Evolutionary conservation across 2,797 vertebrate genomes (phyloP), one percentile per base, ranked within the genome.

Genomic region (Crenuchus spilurus): DNA sequence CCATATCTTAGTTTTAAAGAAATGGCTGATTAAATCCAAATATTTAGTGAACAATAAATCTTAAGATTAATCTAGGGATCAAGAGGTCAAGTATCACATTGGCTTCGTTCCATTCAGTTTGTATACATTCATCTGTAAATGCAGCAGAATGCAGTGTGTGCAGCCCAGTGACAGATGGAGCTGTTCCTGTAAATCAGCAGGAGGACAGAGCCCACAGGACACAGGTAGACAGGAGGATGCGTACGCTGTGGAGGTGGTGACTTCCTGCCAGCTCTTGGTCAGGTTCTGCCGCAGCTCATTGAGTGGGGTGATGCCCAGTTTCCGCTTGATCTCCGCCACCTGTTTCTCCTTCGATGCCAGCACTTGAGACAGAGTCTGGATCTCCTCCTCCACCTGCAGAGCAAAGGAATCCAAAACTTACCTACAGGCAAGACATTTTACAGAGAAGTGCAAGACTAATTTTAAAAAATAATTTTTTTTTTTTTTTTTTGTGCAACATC

Each of bases 341-440:
- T 95, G 94, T 79, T 86, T 93, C 89, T 99, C 97, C 79, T 99
- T 99, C 46, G 95, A 95, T 2, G 93, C 94, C 84, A 99, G 88
- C 26, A 99, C 98, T 88, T 99, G 98, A 35, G 96, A 92, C 74
- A 99, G 91, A 9, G 98, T 99, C 80, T 90, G 89, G 70, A 99
- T 97, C 81, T 99, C 98, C 69, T 99, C 97, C 88, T 99, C 97
- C 51, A 99, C 96, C 98, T 99, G 58, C 52, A 60, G 63, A 65
- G 46, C 20, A 31, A 18, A 51, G 30, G 37, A 74, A 57, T 63
- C 49, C 77, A 39, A 49, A 61, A 48, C 46, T 76, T 30, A 26
- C 16, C 35, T 54, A 49, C 39, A 66, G 30, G 48, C 16, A 55
- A 54, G 8, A 49, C 46, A 26, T 28, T 39, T 69, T 22, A 48